Conservation (phyloP, 2,113 vertebrate species). For the Gallinago undulata region DNA sequence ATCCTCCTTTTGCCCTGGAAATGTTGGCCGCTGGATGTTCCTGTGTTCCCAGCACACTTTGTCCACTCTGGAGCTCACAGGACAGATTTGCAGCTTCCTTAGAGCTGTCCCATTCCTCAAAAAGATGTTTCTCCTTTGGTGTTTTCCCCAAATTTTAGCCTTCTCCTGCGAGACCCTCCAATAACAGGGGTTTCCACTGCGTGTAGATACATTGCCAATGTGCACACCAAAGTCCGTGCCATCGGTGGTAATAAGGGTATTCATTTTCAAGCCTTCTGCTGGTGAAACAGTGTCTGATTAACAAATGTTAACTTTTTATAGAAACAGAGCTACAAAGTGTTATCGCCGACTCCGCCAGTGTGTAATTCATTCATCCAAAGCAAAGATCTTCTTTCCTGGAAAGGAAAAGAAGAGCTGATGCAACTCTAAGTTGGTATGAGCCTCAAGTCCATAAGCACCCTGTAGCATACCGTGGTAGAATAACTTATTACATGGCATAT, state of each 20-base stretch:
- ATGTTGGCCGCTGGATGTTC: background rate
- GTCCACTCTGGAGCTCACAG: background rate
- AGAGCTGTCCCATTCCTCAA: background rate
- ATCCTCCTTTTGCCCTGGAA: background rate
- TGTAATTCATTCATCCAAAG: background rate
- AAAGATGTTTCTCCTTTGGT: background rate
- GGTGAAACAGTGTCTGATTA: background rate
- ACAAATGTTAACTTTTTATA: background rate
- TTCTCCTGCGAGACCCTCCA: background rate
- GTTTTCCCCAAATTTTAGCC: background rate
- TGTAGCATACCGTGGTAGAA: background rate
- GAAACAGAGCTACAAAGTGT: background rate
- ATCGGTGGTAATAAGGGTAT: background rate
- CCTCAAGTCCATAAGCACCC: background rate
- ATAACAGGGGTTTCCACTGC: background rate
- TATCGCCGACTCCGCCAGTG: background rate
- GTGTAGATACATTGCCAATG: background rate
- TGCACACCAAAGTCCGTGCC: background rate
- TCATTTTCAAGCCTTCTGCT: background rate
- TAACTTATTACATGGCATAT: background rate
- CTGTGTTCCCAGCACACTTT: accelerated
- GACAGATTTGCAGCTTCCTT: background rate
- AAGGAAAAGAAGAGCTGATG: background rate
- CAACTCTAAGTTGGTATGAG: background rate
- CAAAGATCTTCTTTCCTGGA: background rate